These are phyloP conservation scores for Tolypeutes matacus DNA, from an alignment of 2,797 vertebrate genomes.

Conservation along the genomic window DNA sequence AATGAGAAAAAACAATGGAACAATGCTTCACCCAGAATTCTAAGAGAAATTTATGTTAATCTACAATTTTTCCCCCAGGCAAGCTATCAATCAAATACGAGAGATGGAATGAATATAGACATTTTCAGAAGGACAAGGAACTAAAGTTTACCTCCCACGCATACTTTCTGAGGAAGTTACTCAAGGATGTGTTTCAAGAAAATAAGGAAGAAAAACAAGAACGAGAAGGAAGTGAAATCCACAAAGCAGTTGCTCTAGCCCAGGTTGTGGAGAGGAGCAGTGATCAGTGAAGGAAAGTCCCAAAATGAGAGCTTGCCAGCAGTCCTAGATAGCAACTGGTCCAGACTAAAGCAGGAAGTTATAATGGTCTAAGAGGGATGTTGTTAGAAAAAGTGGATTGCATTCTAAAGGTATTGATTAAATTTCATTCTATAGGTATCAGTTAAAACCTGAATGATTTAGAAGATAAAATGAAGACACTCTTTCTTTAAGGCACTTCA, in stretches of 20 bases:
- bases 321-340: slow-evolving; percentile 35
- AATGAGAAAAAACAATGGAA: neutral
- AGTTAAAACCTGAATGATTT: neutral
- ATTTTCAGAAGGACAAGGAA: slow-evolving; percentile 48
- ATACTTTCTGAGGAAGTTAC: slow-evolving; percentile 70
- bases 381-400: neutral
- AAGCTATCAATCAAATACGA: neutral
- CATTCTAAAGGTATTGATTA: neutral
- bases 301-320: neutral
- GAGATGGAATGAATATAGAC: neutral
- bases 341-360: neutral
- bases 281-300: neutral
- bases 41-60: neutral
- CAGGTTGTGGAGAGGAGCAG: neutral
- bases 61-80: neutral
- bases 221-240: slow-evolving; percentile 68
- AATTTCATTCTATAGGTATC: neutral
- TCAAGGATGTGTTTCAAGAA: slow-evolving; percentile 69
- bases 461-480: neutral
- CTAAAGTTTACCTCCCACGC: neutral
- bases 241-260: slow-evolving; percentile 38
- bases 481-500: neutral
- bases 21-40: neutral
- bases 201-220: slow-evolving; percentile 76
- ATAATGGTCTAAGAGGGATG: neutral